Conservation (phyloP, 2,797 vertebrate species). For the Chiloscyllium punctatum region DNA sequence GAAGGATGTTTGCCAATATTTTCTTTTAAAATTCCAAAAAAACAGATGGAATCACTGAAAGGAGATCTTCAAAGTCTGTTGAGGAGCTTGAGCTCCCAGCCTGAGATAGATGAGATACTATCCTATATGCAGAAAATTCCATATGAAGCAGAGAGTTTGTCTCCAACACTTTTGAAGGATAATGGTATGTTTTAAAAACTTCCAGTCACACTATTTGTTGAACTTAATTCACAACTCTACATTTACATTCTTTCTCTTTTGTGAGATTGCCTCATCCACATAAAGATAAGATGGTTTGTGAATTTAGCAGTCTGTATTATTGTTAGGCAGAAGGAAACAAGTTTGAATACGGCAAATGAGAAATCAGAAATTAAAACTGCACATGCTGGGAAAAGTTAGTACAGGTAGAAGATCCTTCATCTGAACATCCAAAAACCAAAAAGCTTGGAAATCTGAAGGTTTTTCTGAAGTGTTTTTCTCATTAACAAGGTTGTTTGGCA, state of each 20-base stretch:
- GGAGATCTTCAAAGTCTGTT: slow-evolving; percentile 6
- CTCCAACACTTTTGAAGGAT: not conserved
- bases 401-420: too few species aligned
- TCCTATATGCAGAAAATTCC: not conserved
- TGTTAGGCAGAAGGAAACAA: not conserved
- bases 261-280: not conserved
- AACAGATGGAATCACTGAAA: not conserved
- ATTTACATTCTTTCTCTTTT: not conserved
- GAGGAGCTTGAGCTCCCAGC: not conserved
- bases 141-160: not conserved
- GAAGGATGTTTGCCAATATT: not conserved
- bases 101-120: not conserved
- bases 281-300: not conserved
- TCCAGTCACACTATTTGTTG: not conserved
- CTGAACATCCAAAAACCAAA: too few species aligned
- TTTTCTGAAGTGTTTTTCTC: too few species aligned
- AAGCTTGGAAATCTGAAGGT: too few species aligned
- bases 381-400: not conserved
- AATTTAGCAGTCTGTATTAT: not conserved
- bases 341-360: not conserved
- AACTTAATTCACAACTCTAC: not conserved
- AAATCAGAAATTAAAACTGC: too few species aligned
- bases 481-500: too few species aligned
- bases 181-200: not conserved
- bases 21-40: slow-evolving; percentile 15